Conservation (phyloP, 2,797 vertebrate genomes). For the Nannoperca obscura region DNA sequence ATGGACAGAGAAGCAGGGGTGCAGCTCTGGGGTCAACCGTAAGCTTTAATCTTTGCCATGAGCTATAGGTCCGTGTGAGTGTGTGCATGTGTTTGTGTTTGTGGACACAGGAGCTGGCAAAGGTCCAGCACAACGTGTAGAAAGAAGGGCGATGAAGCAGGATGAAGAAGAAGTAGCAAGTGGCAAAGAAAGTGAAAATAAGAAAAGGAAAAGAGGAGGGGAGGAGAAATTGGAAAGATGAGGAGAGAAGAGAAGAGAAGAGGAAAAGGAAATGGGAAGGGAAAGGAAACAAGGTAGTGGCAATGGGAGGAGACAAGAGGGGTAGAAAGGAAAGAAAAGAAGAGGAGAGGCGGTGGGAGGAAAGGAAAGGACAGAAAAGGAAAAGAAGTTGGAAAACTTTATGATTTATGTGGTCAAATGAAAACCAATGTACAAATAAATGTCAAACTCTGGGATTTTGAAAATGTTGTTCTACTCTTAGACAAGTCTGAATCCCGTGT, state of each 20-base stretch:
- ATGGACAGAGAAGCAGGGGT: slow-evolving; percentile 88
- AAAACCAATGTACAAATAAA: background rate
- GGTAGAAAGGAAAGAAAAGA: background rate
- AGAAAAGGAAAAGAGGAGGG: background rate
- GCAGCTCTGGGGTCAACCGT: slow-evolving; percentile 78
- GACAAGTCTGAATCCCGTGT: background rate
- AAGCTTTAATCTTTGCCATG: slow-evolving; percentile 44
- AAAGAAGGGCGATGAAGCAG: background rate
- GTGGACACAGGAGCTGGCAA: background rate
- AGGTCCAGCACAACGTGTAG: background rate
- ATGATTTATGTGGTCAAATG: slow-evolving; percentile 9
- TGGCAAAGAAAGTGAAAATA: background rate
- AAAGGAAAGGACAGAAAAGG: background rate
- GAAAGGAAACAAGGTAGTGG: too few relatives aligned
- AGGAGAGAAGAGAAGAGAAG: too few relatives aligned
- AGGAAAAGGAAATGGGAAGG: background rate
- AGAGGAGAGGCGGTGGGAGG: background rate
- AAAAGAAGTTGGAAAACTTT: slow-evolving; percentile 15
- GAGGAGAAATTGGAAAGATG: too few relatives aligned
- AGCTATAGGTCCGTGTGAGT: slow-evolving; percentile 4
- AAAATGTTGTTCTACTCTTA: slow-evolving; percentile 8
- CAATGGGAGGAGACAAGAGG: too few relatives aligned
- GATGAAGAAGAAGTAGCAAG: background rate
- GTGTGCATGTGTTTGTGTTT: slow-evolving; percentile 14
- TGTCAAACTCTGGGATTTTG: slow-evolving; percentile 15